Evolutionary conservation across 2,797 vertebrate genomes (phyloP).

Genomic region (Schizothorax lantsangensis): DNA sequence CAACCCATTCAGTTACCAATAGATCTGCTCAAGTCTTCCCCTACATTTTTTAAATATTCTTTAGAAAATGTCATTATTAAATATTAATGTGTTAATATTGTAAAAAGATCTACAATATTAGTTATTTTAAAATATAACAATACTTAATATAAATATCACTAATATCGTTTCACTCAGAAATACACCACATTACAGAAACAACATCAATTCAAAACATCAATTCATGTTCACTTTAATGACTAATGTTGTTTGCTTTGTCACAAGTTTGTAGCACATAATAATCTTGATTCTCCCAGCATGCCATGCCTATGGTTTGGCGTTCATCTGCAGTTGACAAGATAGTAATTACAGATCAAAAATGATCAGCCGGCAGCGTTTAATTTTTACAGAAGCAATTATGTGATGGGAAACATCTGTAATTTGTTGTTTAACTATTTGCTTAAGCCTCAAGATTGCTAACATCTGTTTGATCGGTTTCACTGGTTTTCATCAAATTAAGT

Average conservation of each 20-base stretch:
- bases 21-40: not conserved
- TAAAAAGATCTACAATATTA: not conserved
- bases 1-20: not conserved
- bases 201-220: not conserved
- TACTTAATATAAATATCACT: not conserved
- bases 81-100: not conserved
- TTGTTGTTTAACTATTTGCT: constrained; percentile 32
- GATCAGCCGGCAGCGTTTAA: constrained; percentile 20
- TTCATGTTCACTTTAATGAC: constrained; percentile 19
- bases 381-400: constrained; percentile 28
- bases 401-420: constrained; percentile 36
- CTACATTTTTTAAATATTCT: not conserved
- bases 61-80: not conserved
- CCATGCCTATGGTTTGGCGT: not conserved
- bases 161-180: not conserved
- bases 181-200: not conserved
- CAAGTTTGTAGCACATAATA: not conserved
- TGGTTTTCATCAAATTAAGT: constrained; percentile 36
- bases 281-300: constrained; percentile 20
- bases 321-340: constrained; percentile 31
- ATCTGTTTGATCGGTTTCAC: constrained; percentile 38
- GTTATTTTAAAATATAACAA: fast-evolving
- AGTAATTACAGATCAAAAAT: constrained; percentile 29
- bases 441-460: constrained; percentile 36
- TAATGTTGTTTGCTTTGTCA: constrained; percentile 9